A percentile compares a stretch with the other conserved stretches of the same genome.
Evolutionary conservation across 2,888 invertebrate species (phyloP).

Genomic region (Polia nebulosa): DNA sequence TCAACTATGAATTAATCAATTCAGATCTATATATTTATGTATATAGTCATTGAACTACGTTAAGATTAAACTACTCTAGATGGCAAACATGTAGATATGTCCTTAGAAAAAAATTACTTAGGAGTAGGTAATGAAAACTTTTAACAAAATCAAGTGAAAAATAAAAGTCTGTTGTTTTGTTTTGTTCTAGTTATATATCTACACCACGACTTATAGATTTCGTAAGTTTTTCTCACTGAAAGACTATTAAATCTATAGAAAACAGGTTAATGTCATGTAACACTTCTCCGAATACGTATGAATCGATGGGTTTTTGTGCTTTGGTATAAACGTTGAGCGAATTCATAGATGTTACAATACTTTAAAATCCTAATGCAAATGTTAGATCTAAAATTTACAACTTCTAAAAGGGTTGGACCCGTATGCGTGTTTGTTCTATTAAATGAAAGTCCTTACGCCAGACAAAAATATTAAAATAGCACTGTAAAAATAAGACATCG

Average conservation of each 20-base stretch:
- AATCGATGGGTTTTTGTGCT: conserved; percentile 91
- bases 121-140: conserved; percentile 69
- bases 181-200: conserved; percentile 74
- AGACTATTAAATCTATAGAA: conserved; percentile 90
- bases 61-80: conserved; percentile 77
- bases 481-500: conserved; percentile 82
- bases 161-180: conserved; percentile 66
- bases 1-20: conserved; percentile 69
- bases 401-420: conserved; percentile 90
- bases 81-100: conserved; percentile 82
- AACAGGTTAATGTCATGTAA: conserved; percentile 83
- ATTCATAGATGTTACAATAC: conserved; percentile 86
- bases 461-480: conserved; percentile 81
- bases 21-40: conserved; percentile 81
- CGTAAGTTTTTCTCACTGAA: conserved; percentile 89
- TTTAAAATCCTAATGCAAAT: conserved; percentile 89
- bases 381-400: conserved; percentile 89
- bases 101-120: conserved; percentile 72
- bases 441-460: conserved; percentile 78
- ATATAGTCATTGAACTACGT: conserved; percentile 72
- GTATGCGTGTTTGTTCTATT: conserved; percentile 87
- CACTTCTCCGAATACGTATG: conserved; percentile 87
- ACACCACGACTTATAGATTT: conserved; percentile 82
- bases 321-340: conserved; percentile 91
- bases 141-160: conserved; percentile 66